phyloP scores from a whole-genome alignment of 2,888 invertebrate species.

The Geotrupes spiniger region DNA sequence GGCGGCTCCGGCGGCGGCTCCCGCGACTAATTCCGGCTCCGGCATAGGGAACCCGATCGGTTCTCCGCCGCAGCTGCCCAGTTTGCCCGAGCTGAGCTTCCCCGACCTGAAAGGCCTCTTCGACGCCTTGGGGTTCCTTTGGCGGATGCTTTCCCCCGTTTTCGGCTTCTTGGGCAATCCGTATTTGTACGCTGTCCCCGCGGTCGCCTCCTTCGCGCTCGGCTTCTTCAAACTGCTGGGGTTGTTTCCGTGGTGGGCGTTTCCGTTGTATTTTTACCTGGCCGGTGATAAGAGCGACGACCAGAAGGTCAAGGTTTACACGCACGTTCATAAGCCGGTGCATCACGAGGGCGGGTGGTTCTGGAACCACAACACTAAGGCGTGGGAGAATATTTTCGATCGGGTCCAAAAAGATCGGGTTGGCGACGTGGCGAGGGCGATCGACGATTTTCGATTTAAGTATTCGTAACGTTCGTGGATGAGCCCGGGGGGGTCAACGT shows the following conservation, averaged over 20 bases:
- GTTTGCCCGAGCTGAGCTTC: constrained; percentile 34
- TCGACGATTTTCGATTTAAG: constrained; percentile 12
- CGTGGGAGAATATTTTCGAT: constrained; percentile 52
- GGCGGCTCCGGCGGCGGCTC: constrained; percentile 18
- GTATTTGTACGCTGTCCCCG: constrained; percentile 59
- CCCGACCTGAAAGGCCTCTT: constrained; percentile 41
- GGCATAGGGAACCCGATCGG: constrained; percentile 20
- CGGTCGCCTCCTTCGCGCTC: constrained; percentile 61
- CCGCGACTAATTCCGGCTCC: constrained; percentile 23
- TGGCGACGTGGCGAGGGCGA: constrained; percentile 2
- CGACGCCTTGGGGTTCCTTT: constrained; percentile 27
- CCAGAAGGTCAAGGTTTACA: constrained; percentile 34
- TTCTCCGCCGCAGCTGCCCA: constrained; percentile 21
- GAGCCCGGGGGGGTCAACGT: no score
- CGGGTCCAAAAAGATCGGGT: constrained; percentile 22
- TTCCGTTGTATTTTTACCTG: constrained; percentile 21
- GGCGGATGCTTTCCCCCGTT: constrained; percentile 14
- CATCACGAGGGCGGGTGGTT: constrained; percentile 56
- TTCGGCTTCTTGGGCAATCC: constrained; percentile 41
- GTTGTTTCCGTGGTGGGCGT: constrained; percentile 48
- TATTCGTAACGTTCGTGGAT: constrained; percentile 2
- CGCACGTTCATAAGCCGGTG: constrained; percentile 46
- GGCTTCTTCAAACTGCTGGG: constrained; percentile 61
- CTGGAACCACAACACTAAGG: constrained; percentile 58
- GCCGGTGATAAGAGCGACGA: constrained; percentile 29